phyloP scores from a whole-genome alignment of 2,113 vertebrate species.

The Crotophaga sulcirostris region DNA sequence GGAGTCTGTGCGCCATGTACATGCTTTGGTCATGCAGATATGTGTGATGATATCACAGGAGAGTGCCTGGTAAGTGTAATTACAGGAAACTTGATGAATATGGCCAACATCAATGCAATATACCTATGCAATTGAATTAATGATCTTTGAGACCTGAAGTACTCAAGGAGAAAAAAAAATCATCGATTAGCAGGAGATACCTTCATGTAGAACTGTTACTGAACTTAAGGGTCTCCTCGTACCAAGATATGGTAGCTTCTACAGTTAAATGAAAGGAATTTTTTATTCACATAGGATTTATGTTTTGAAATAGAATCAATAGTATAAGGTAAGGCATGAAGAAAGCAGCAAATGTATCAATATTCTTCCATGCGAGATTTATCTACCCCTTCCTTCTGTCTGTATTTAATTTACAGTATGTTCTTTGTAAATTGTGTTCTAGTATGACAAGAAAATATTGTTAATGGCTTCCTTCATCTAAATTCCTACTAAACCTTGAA shows the following conservation, averaged over 20 bases:
- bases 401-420: not conserved
- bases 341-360: not conserved
- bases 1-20: slow-evolving; percentile 82
- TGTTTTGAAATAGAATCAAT: not conserved
- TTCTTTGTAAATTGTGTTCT: not conserved
- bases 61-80: slow-evolving; percentile 80
- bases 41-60: slow-evolving; percentile 81
- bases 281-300: not conserved
- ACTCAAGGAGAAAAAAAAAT: not conserved
- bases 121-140: not conserved
- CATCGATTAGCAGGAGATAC: not conserved
- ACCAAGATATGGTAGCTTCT: not conserved
- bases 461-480: not conserved
- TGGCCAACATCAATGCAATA: not conserved
- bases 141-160: not conserved
- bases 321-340: not conserved
- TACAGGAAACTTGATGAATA: not conserved
- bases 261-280: not conserved
- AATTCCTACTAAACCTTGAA: not conserved
- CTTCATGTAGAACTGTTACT: not conserved
- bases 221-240: not conserved
- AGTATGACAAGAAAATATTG: not conserved
- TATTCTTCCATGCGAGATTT: not conserved
- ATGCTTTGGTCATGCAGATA: slow-evolving; percentile 79
- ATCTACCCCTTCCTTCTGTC: not conserved